Conservation (phyloP, 2,797 vertebrate species). For the Bovichtus diacanthus region DNA sequence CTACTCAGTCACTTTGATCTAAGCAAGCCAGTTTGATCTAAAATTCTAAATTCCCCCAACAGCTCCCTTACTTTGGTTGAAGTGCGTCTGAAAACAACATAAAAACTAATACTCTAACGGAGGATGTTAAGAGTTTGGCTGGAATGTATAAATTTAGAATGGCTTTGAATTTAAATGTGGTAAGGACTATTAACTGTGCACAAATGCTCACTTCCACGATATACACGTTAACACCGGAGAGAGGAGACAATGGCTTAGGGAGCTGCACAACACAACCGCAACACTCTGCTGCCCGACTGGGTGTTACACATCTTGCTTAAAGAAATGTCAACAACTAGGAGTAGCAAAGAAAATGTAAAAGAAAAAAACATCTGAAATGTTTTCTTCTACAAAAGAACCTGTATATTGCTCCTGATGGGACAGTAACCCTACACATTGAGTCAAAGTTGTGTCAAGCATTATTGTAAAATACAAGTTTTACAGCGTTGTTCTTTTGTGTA, state of each 20-base stretch:
- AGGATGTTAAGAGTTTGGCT: neutral
- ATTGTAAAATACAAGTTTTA: no score
- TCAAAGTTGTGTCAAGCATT: no score
- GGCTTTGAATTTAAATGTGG: neutral
- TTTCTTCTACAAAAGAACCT: no score
- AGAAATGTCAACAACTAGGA: conserved; percentile 40
- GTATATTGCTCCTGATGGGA: no score
- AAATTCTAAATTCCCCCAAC: neutral
- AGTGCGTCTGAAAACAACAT: neutral
- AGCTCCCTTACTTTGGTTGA: neutral
- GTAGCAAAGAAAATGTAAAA: no score
- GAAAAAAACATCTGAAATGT: no score
- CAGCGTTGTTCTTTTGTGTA: no score
- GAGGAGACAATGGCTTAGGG: conserved; percentile 15
- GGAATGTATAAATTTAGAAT: neutral
- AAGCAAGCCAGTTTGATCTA: neutral
- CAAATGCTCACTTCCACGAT: neutral
- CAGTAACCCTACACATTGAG: no score
- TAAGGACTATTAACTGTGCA: neutral
- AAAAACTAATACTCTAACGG: neutral
- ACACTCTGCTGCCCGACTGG: conserved; percentile 5
- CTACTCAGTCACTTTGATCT: neutral
- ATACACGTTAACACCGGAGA: conserved; percentile 13
- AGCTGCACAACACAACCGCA: conserved; percentile 1
- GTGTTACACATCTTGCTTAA: neutral